These are phyloP conservation scores for Xiphydria camelus DNA, from an alignment of 2,888 invertebrate genomes.

Conservation along the genomic window DNA sequence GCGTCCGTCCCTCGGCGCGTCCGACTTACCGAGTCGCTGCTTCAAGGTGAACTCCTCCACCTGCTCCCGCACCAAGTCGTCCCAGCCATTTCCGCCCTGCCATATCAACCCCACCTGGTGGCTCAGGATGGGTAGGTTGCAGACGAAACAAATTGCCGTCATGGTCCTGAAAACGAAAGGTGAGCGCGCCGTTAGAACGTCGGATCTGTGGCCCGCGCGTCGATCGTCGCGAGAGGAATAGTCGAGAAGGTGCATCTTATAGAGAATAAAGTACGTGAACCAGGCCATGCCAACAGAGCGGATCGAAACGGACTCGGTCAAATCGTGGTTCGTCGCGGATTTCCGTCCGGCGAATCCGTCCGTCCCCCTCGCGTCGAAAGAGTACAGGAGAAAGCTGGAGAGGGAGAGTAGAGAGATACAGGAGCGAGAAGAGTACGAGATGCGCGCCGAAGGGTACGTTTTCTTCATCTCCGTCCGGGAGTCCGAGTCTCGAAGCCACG, in stretches of 20 bases:
- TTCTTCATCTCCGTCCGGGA: too few species aligned
- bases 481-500: conserved; percentile 19
- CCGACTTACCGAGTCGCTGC: conserved; percentile 71
- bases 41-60: conserved; percentile 83
- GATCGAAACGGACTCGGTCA: conserved; percentile 25
- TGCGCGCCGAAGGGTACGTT: too few species aligned
- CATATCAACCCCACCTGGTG: conserved; percentile 93
- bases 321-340: conserved; percentile 33
- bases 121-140: conserved; percentile 92
- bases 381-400: too few species aligned
- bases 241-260: conserved; percentile 42
- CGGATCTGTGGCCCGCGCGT: too few species aligned
- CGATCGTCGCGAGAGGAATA: too few species aligned
- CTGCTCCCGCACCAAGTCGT: conserved; percentile 86
- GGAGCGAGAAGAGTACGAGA: too few species aligned
- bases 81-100: conserved; percentile 94
- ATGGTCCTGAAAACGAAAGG: conserved; percentile 83
- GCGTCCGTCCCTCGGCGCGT: too few species aligned
- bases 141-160: conserved; percentile 94
- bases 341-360: too few species aligned
- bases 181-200: too few species aligned
- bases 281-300: conserved; percentile 50
- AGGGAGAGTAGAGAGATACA: too few species aligned
- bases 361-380: too few species aligned
- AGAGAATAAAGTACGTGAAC: conserved; percentile 43